Percentiles rank a stretch among this genome's conserved stretches.
phyloP scores from a whole-genome alignment of 2,113 vertebrate species.

The Climacteris rufus region DNA sequence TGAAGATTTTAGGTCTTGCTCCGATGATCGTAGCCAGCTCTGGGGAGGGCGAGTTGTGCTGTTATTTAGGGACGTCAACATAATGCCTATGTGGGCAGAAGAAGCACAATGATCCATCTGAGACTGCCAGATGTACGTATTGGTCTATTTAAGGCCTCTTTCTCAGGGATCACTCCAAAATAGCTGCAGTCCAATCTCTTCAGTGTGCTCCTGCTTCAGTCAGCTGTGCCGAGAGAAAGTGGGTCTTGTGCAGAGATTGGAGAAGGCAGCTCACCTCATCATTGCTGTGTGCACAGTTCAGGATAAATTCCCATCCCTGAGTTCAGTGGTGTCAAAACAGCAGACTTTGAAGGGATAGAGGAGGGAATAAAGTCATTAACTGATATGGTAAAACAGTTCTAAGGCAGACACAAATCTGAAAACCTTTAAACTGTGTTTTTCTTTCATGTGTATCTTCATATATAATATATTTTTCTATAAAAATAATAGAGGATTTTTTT shows the following conservation, averaged over 20 bases:
- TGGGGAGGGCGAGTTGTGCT: not conserved
- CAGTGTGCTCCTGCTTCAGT: not conserved
- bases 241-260: not conserved
- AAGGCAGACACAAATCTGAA: not conserved
- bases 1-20: not conserved
- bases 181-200: conserved; percentile 5
- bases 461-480: not conserved
- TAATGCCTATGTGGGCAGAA: not conserved
- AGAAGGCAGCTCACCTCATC: not conserved
- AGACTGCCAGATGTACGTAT: conserved; percentile 2
- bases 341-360: not conserved
- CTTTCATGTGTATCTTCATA: not conserved
- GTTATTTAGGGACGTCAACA: not conserved
- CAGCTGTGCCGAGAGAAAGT: conserved; percentile 6
- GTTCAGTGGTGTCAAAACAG: not conserved
- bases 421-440: not conserved
- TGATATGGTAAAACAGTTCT: not conserved
- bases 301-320: not conserved
- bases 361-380: not conserved
- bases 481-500: not conserved
- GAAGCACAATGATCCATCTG: conserved; percentile 12
- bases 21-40: not conserved
- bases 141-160: conserved; percentile 44
- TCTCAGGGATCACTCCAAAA: conserved; percentile 48
- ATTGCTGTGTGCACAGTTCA: rapidly evolving